phyloP scores from a whole-genome alignment of 2,888 invertebrate genomes.

The Andrena camellia region DNA sequence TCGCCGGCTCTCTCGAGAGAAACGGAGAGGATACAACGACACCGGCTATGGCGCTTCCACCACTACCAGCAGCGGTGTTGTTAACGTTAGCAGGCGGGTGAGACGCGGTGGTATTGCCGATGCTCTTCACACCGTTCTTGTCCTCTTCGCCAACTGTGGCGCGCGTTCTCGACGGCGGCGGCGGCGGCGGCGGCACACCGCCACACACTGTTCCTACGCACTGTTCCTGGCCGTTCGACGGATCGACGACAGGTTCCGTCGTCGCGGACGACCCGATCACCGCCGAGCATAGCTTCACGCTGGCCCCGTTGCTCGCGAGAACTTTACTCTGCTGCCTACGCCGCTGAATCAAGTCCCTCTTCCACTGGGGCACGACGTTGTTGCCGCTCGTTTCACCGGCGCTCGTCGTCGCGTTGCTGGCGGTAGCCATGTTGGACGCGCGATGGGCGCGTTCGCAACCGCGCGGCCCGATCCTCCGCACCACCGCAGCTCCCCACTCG shows the following conservation, averaged over 20 bases:
- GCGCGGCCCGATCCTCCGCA: constrained; percentile 47
- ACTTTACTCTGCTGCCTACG: constrained; percentile 87
- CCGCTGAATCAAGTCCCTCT: constrained; percentile 92
- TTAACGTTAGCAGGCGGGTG: constrained; percentile 14
- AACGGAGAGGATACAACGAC: constrained; percentile 47
- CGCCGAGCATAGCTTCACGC: constrained; percentile 75
- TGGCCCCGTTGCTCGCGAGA: constrained; percentile 76
- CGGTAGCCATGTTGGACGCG: constrained; percentile 79
- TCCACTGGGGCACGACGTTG: constrained; percentile 90
- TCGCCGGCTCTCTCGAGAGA: constrained; percentile 51
- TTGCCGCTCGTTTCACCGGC: constrained; percentile 61
- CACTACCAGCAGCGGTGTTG: not conserved
- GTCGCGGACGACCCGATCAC: constrained; percentile 63
- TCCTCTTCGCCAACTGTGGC: not conserved
- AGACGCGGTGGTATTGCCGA: constrained; percentile 3
- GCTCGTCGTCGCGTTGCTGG: constrained; percentile 67
- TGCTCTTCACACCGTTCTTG: constrained; percentile 6
- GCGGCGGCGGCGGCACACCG: constrained; percentile 3
- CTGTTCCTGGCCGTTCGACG: constrained; percentile 44
- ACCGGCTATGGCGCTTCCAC: constrained; percentile 49
- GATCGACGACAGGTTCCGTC: constrained; percentile 10
- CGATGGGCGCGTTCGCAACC: constrained; percentile 68
- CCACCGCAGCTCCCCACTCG: not conserved
- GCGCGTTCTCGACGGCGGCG: not conserved
- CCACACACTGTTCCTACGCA: constrained; percentile 2